Conservation (phyloP, 1,140 invertebrate species). For the Zophobas atratus region DNA sequence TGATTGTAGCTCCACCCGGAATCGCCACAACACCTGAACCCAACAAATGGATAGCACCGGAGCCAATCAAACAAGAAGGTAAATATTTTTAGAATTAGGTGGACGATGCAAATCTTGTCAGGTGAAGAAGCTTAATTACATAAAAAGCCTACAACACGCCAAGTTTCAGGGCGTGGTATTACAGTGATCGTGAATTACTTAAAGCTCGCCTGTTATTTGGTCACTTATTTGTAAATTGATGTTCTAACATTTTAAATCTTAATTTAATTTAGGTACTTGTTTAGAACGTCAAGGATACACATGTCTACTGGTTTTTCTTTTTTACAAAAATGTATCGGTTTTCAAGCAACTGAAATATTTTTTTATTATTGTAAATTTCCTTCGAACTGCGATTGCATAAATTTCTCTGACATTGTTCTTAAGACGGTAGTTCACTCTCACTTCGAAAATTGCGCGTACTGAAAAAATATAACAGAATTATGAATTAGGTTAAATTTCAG, state of each 20-base stretch:
- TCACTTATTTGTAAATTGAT: background rate
- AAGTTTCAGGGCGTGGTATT: constrained; percentile 6
- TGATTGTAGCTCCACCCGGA: constrained; percentile 30
- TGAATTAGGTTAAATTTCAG: too few relatives aligned
- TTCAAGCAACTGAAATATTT: too few relatives aligned
- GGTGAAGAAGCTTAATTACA: constrained; percentile 22
- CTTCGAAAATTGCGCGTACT: too few relatives aligned
- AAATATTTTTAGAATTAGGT: constrained; percentile 30
- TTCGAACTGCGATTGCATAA: too few relatives aligned
- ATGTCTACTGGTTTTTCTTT: background rate
- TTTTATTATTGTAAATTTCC: too few relatives aligned
- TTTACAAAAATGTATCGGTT: background rate
- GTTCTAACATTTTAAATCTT: background rate
- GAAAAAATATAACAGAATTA: too few relatives aligned
- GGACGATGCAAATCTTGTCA: background rate
- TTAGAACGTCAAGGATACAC: background rate
- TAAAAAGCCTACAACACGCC: constrained; percentile 1
- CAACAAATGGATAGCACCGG: constrained; percentile 5
- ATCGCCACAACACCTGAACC: constrained; percentile 13
- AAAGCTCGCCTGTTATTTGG: background rate
- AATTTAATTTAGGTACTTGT: constrained; percentile 5
- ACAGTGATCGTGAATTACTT: constrained; percentile 15
- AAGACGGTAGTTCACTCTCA: too few relatives aligned
- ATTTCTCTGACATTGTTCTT: too few relatives aligned
- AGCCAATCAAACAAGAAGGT: constrained; percentile 23